Base-by-base conservation (phyloP, 2,888 invertebrate genomes). In the Scotopteryx bipunctaria region DNA sequence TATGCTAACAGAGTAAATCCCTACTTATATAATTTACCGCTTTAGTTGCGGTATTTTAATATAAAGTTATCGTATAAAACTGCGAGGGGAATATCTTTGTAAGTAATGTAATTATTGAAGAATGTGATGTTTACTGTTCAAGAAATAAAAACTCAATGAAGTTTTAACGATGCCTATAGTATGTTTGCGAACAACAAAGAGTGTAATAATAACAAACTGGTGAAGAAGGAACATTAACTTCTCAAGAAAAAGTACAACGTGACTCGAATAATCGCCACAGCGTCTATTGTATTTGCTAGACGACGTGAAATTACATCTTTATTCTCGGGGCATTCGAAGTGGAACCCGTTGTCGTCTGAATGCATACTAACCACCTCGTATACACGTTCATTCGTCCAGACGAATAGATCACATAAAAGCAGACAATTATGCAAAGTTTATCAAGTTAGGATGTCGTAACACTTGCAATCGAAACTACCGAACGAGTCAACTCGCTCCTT, bases 381-480 rank as follows among this genome's bases (percentile, higher is more conserved):
- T 51, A 50, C 40, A 15, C 29, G 19, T 46, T 32, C 41, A 47
- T 49, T 40, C 21, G 31, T 21, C 37, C 31, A 33, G 48, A 37
- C 37, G 11, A 51, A 38, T 45, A 48, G 13, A 41, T 14, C 36
- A 36, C 45, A 41, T 37, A 23, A 43, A 32, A 42, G 32, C 37
- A 47, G 57, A 59, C 61, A 61, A 61, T 60, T 62, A 60, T 67
- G 60, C 58, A 57, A 44, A 49, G 52, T 57, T 44, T 47, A 40
- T 56, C 45, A 44, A 63, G 58, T 63, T 61, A 29, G 35, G 27
- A 55, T 66, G 62, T 66, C 63, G 66, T 67, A 68, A 68, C 60
- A 68, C 65, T 68, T 61, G 69, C 65, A 73, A 72, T 65, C 55
- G 46, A 57, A 59, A 58, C 57, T 47, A 63, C 57, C 57, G 55